phyloP scores from a whole-genome alignment of 2,888 invertebrate species.

The Drosophila anceps region DNA sequence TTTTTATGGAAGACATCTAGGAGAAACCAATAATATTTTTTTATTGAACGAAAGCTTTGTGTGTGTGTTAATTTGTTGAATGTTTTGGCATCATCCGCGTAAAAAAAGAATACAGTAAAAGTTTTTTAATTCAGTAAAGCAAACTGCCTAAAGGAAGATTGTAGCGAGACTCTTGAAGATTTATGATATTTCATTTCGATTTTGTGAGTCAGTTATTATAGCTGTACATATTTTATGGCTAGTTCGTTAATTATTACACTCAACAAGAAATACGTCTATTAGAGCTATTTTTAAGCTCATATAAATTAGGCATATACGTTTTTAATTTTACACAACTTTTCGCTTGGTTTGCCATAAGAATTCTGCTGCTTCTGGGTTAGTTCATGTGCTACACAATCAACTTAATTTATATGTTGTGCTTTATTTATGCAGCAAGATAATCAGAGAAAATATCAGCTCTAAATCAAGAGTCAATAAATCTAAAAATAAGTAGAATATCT shows the following conservation, averaged over 20 bases:
- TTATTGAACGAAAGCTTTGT: constrained; percentile 3
- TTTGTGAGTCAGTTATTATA: not conserved
- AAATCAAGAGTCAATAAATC: constrained; percentile 10
- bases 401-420: not conserved
- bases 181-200: not conserved
- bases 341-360: not conserved
- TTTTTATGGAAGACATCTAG: constrained; percentile 1
- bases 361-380: not conserved
- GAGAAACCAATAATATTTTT: not conserved
- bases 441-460: not conserved
- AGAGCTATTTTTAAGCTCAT: not conserved
- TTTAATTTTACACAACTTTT: not conserved
- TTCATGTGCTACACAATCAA: constrained; percentile 5
- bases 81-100: constrained; percentile 4
- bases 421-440: constrained; percentile 4
- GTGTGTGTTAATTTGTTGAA: not conserved
- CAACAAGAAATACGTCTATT: not conserved
- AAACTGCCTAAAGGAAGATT: not conserved
- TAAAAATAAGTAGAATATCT: constrained; percentile 2
- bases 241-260: not conserved
- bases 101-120: not conserved
- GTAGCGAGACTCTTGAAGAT: not conserved
- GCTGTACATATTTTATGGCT: not conserved
- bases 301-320: not conserved
- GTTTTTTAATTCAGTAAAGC: not conserved